Evolutionary conservation across 2,888 invertebrate species (phyloP).

Genomic region (Incurvaria masculella): DNA sequence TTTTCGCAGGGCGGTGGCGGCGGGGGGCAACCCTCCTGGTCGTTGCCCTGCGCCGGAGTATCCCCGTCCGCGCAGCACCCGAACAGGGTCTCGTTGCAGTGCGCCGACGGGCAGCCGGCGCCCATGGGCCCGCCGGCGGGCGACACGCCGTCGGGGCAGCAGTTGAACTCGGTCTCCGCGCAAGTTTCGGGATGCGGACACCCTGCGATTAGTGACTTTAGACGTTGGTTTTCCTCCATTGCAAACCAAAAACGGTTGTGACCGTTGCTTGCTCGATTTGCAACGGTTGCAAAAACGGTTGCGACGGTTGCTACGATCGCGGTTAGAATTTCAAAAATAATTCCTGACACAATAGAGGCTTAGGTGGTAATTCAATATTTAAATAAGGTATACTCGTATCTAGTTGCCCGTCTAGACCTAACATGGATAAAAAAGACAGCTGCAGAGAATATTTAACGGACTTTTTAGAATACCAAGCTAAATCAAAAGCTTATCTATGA

Average conservation of each 20-base stretch:
- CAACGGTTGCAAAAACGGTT: too few relatives aligned
- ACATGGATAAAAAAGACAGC: too few relatives aligned
- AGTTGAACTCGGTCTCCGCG: slow-evolving; percentile 70
- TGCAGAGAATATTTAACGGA: too few relatives aligned
- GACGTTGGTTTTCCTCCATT: slow-evolving; percentile 1
- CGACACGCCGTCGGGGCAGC: slow-evolving; percentile 81
- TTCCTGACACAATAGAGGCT: too few relatives aligned
- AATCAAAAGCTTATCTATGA: too few relatives aligned
- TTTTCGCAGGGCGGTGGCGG: slow-evolving; percentile 55
- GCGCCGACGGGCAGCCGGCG: slow-evolving; percentile 72
- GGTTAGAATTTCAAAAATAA: too few relatives aligned
- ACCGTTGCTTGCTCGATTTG: too few relatives aligned
- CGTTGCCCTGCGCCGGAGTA: slow-evolving; percentile 75
- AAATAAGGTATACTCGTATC: too few relatives aligned
- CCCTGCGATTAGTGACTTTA: slow-evolving; percentile 36
- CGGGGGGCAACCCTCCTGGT: slow-evolving; percentile 80
- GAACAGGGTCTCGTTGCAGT: slow-evolving; percentile 75
- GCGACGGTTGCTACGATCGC: too few relatives aligned
- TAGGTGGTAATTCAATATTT: too few relatives aligned
- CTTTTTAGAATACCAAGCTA: too few relatives aligned
- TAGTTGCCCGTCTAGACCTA: too few relatives aligned
- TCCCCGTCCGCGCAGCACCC: slow-evolving; percentile 84
- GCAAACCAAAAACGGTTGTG: not conserved
- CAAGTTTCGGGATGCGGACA: slow-evolving; percentile 74
- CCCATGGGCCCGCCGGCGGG: slow-evolving; percentile 67